Base-by-base conservation (phyloP, 2,797 vertebrate genomes). In the Chiloscyllium punctatum region DNA sequence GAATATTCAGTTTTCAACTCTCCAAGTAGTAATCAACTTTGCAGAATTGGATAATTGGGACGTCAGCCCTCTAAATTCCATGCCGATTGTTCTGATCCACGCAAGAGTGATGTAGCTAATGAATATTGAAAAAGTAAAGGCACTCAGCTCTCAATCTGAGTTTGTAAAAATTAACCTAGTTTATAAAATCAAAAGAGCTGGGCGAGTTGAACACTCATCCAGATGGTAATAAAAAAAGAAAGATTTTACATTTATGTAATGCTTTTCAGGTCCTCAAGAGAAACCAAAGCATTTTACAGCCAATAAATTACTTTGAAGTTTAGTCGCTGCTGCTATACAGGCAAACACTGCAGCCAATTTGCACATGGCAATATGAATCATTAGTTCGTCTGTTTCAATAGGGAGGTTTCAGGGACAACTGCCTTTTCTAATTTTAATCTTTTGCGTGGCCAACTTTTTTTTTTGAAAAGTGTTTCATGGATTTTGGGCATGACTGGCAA, bases 191-290 rank as follows among this genome's bases (percentile, higher is more conserved):
- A 90, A 57, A 88, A 57, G 51, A 11, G 51, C 51, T 5, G 57
- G 30, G 53, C 66, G 21, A 66, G n/a, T 91, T 66, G 53, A 66
- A 91, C 53, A 91, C 88, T 33, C 33, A 16, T 91, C 88, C 53
- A 91, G 33, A 66, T n/a, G 88, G 30, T 91, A 8, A 21, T 2
- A 66, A 33, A 37, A 62, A 91, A 25, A 7, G 30, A 90, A 90
- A 62, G 33, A 37, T n/a, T 91, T 91, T 91, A 33, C 30, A 62
- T 66, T 48, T 48, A 84, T 84, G 48, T 48, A 84, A 48, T 42
- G 82, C 82, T 84, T 84, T 84, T 42, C 42, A 84, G 42, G 42
- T 42, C 82, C 82, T 84, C 82, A 84, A 84, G 82, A 84, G 82
- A 84, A 84, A 84, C 42, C 82, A 48, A 84, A 84, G 82, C 42